These are phyloP conservation scores for Takifugu rubripes DNA, from an alignment of 2,797 vertebrate species.

Conservation along the genomic window DNA sequence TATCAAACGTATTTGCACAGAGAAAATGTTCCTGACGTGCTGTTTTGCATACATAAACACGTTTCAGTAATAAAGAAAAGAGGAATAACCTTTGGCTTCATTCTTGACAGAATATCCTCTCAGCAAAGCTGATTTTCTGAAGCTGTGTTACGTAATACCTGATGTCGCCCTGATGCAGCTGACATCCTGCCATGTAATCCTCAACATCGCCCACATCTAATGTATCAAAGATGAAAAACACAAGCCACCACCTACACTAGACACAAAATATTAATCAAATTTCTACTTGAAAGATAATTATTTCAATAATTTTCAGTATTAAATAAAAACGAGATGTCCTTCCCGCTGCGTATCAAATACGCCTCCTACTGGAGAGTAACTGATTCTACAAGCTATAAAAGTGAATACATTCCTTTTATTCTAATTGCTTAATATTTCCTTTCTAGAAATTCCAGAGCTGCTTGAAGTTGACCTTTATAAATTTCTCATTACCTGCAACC, in stretches of 20 bases:
- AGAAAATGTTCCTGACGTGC: conserved; percentile 63
- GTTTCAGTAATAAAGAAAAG: conserved; percentile 75
- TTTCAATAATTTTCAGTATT: no score
- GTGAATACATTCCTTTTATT: no score
- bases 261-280: background rate
- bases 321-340: no score
- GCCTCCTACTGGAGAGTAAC: conserved; percentile 62
- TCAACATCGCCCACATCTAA: background rate
- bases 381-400: conserved; percentile 13
- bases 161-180: conserved; percentile 21
- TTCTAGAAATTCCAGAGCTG: background rate
- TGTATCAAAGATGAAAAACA: background rate
- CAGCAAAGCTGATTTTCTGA: background rate
- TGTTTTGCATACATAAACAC: conserved; percentile 75
- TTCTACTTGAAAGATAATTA: background rate
- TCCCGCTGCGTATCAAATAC: conserved; percentile 49
- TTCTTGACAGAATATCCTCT: conserved; percentile 11
- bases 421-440: background rate
- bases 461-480: background rate
- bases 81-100: conserved; percentile 25
- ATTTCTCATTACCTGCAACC: no score
- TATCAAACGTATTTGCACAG: conserved; percentile 74
- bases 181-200: background rate
- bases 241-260: no score
- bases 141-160: conserved; percentile 35